Conservation (phyloP, 2,113 vertebrate genomes). For the Lamprotornis superbus region DNA sequence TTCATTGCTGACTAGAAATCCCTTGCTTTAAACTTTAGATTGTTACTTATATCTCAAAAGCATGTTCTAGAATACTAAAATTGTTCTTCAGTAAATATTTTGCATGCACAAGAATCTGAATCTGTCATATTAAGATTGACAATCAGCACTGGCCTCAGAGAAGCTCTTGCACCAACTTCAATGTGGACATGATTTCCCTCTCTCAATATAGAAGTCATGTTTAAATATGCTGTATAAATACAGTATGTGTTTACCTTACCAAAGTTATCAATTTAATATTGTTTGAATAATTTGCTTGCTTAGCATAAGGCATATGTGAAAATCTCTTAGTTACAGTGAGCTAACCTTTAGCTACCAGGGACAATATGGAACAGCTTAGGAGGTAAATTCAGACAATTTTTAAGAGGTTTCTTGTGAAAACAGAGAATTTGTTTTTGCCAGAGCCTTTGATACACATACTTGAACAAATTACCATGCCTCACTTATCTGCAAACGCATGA, state of each 20-base stretch:
- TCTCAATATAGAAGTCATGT: background rate
- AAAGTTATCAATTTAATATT: background rate
- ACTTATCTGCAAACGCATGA: background rate
- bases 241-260: background rate
- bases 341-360: background rate
- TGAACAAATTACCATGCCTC: background rate
- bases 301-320: background rate
- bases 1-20: background rate
- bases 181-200: background rate
- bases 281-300: background rate
- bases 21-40: background rate
- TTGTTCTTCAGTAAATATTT: background rate
- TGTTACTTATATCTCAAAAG: background rate
- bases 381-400: background rate
- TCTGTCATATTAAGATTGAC: background rate
- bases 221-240: background rate
- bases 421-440: background rate
- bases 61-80: background rate
- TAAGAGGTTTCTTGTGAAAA: background rate
- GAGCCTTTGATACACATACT: background rate
- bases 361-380: background rate
- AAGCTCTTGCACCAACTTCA: background rate
- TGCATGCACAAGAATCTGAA: background rate
- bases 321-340: background rate
- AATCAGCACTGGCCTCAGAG: background rate